phyloP scores from a whole-genome alignment of 2,888 invertebrate species.

The Endomychus coccineus region DNA sequence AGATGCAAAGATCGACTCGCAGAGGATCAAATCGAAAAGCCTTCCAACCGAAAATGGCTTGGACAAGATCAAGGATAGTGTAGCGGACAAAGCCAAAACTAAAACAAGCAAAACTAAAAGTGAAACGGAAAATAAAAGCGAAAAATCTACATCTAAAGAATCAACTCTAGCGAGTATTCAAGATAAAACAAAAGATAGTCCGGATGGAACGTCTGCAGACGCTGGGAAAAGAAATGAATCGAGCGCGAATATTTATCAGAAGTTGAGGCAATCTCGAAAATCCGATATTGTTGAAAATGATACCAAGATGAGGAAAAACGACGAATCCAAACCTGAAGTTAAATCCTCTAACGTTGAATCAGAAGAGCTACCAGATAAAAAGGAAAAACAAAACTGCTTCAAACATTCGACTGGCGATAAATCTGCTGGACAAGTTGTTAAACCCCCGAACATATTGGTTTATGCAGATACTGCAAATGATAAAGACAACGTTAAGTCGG shows the following conservation, averaged over 20 bases:
- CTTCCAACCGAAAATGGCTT: slow-evolving; percentile 1
- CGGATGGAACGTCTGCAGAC: too few species aligned
- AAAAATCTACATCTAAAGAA: too few species aligned
- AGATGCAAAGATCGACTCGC: slow-evolving; percentile 9
- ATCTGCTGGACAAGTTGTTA: too few species aligned
- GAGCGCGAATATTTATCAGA: too few species aligned
- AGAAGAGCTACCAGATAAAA: slow-evolving; percentile 12
- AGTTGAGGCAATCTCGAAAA: too few species aligned
- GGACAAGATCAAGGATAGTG: slow-evolving; percentile 9
- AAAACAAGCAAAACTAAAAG: slow-evolving; percentile 1
- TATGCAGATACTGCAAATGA: slow-evolving; percentile 72
- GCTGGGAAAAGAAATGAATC: too few species aligned
- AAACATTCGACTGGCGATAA: too few species aligned
- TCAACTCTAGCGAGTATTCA: too few species aligned
- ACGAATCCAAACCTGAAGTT: neutral
- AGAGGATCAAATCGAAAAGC: slow-evolving; percentile 6
- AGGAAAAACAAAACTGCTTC: slow-evolving; percentile 15
- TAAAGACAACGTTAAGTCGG: slow-evolving; percentile 65
- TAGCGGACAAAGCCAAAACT: slow-evolving; percentile 5
- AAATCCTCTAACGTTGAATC: neutral
- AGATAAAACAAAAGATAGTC: too few species aligned
- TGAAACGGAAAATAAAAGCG: slow-evolving; percentile 1
- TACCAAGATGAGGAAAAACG: neutral
- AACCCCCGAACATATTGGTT: slow-evolving; percentile 74
- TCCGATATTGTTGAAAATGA: too few species aligned